These are phyloP conservation scores for Batillaria attramentaria DNA, from an alignment of 1,140 invertebrate genomes.

Conservation along the genomic window DNA sequence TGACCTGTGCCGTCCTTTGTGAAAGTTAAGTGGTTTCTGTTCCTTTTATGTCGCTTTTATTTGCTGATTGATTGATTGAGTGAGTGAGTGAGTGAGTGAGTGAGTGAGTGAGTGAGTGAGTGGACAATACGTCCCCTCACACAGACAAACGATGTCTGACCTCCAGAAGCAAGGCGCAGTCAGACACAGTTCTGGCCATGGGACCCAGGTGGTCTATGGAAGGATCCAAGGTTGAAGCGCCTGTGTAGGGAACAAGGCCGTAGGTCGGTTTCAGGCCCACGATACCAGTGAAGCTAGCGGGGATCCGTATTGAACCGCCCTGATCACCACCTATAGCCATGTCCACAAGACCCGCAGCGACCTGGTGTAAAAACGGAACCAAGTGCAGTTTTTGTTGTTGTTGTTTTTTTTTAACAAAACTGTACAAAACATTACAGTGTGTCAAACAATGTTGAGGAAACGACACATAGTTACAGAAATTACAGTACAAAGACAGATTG, in stretches of 20 bases:
- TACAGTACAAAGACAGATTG: too few relatives aligned
- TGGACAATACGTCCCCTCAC: background rate
- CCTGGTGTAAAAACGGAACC: slow-evolving; percentile 39
- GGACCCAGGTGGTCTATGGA: slow-evolving; percentile 64
- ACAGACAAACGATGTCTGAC: slow-evolving; percentile 34
- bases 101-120: too few relatives aligned
- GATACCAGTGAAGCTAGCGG: slow-evolving; percentile 63
- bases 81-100: too few relatives aligned
- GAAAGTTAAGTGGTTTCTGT: too few relatives aligned
- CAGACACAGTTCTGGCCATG: slow-evolving; percentile 59
- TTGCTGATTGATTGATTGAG: too few relatives aligned
- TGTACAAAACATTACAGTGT: too few relatives aligned
- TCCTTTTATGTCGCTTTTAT: too few relatives aligned
- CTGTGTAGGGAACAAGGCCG: slow-evolving; percentile 66
- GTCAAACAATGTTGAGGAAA: too few relatives aligned
- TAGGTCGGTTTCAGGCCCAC: slow-evolving; percentile 69
- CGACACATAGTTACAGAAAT: too few relatives aligned
- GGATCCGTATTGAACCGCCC: slow-evolving; percentile 67
- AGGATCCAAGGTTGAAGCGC: slow-evolving; percentile 47
- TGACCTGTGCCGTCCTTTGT: too few relatives aligned
- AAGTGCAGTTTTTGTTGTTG: too few relatives aligned
- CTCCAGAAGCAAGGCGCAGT: slow-evolving; percentile 64
- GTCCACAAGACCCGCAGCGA: slow-evolving; percentile 52
- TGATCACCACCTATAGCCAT: slow-evolving; percentile 65
- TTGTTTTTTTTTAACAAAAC: too few relatives aligned